Conservation (phyloP, 2,888 invertebrate genomes). For the Philonicus albiceps region DNA sequence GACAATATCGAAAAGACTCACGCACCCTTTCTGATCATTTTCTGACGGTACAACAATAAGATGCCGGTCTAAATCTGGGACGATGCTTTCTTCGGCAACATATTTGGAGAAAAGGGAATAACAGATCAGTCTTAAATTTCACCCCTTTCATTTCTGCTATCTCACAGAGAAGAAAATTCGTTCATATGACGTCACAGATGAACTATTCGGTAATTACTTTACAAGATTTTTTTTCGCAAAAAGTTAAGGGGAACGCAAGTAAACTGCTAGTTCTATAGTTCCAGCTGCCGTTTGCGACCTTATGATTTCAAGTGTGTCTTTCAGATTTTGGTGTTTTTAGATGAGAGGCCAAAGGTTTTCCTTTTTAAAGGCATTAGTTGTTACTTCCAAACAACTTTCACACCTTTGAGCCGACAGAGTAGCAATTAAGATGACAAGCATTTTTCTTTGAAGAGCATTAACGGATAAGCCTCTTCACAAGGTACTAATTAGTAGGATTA, state of each 20-base stretch:
- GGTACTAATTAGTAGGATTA: slow-evolving; percentile 25
- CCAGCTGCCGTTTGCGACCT: neutral
- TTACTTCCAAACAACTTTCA: neutral
- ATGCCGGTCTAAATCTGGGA: neutral
- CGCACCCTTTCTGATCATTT: neutral
- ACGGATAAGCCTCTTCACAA: neutral
- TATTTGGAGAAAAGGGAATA: neutral
- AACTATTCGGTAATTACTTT: neutral
- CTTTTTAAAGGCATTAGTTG: neutral
- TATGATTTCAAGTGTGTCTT: neutral
- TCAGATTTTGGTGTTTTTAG: slow-evolving; percentile 2
- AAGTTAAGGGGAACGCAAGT: neutral
- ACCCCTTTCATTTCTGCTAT: neutral
- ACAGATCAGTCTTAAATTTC: slow-evolving; percentile 10
- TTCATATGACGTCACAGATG: neutral
- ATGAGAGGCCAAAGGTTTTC: neutral
- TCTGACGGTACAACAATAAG: neutral
- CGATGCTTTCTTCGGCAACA: neutral
- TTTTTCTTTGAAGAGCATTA: neutral
- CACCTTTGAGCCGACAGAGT: neutral
- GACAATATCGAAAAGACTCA: neutral
- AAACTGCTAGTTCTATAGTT: neutral
- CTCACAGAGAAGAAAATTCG: neutral
- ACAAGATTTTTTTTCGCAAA: neutral
- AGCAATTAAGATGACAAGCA: neutral